Base-by-base conservation (phyloP, 2,113 vertebrate species). In the Trogon surrucura region DNA sequence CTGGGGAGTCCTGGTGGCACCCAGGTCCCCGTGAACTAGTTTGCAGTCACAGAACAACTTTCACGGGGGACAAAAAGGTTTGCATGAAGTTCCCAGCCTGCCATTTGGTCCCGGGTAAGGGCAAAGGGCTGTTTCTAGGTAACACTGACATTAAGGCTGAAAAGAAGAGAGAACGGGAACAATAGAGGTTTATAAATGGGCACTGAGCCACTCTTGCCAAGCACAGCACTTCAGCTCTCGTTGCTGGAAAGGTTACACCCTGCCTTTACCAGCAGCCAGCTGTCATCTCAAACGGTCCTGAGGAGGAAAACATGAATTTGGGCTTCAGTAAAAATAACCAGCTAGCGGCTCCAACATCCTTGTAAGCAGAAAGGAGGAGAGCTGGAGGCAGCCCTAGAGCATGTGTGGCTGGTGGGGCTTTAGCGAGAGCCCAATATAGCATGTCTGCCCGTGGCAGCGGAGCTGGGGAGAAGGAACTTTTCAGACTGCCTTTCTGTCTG, bases 111-210 rank as follows among this genome's bases (percentile, higher is more conserved):
- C 65, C 1, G 14, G n/a, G 23, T 16, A 29, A 69, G 64, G 84
- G 61, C 7, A 17, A 61, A 87, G 18, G 64, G 75, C 62, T 92
- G 88, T 96, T 94, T 88, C 96, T 96, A 96, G 89, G 91, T 86
- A 92, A 93, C 93, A 60, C 5, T 66, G 93, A 32, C 91, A 89
- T 93, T 78, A 54, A 66, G 30, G 64, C 30, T 80, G 88, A 87
- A 83, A 91, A 90, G 73, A 67, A 73, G 54, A 74, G 62, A 57
- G 91, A 95, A 91, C 73, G 38, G 85, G 44, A 48, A 94, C 77
- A 97, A 96, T 1, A 41, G 67, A 65, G 19, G 64, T 70, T 88
- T 89, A 21, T 45, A 94, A 94, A 93, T 67, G 77, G 75, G 79
- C 81, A 89, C 64, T 0, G 8, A 88, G 67, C 45, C 16, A 44